A percentile compares a stretch with the other conserved stretches of the same genome.
Evolutionary conservation across 2,113 vertebrate species (phyloP).

Genomic region (Stigmatopora argus): DNA sequence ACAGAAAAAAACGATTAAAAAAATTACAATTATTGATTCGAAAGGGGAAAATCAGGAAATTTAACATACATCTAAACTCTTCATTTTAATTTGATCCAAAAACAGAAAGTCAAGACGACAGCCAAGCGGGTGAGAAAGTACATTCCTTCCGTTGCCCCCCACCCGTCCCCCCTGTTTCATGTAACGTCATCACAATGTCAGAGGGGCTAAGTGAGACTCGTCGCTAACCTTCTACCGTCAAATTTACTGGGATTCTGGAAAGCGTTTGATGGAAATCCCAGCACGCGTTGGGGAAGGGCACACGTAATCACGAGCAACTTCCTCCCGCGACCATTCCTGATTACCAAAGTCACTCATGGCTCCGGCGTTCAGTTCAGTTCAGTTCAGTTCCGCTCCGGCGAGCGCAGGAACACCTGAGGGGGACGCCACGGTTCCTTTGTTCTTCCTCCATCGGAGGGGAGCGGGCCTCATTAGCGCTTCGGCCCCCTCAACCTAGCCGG

Average conservation of each 20-base stretch:
- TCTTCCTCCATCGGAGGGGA: constrained; percentile 59
- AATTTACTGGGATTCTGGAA: not conserved
- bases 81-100: too few relatives aligned
- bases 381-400: constrained; percentile 35
- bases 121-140: not conserved
- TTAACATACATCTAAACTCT: too few relatives aligned
- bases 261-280: not conserved
- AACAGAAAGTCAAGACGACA: too few relatives aligned
- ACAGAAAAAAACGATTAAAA: too few relatives aligned
- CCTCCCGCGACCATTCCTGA: constrained; percentile 5
- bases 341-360: constrained; percentile 14
- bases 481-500: constrained; percentile 41
- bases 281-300: constrained; percentile 4
- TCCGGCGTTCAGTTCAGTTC: constrained; percentile 27
- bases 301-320: constrained; percentile 21
- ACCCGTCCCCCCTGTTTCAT: not conserved
- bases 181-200: not conserved
- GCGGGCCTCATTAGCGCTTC: constrained; percentile 57
- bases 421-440: constrained; percentile 48
- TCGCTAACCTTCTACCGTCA: not conserved
- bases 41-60: too few relatives aligned
- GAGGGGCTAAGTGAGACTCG: not conserved
- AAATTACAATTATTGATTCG: too few relatives aligned
- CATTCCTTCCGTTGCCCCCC: not conserved
- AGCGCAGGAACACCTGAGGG: constrained; percentile 43